phyloP scores from a whole-genome alignment of 2,888 invertebrate genomes.

The Mantis religiosa region DNA sequence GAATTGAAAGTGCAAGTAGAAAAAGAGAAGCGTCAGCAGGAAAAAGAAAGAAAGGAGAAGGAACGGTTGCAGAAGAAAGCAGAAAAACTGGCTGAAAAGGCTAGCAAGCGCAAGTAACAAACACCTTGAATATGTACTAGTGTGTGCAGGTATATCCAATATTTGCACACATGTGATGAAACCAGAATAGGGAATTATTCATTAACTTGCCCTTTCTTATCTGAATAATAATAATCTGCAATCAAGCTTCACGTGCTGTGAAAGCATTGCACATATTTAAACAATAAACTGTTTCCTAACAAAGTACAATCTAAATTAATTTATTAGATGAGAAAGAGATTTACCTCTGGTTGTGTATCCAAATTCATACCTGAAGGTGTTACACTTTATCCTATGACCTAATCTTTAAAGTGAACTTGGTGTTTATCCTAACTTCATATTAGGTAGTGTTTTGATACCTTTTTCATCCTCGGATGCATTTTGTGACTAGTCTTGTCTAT shows the following conservation, averaged over 20 bases:
- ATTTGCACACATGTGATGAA: neutral
- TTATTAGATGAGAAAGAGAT: neutral
- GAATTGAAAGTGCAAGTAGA: slow-evolving; percentile 73
- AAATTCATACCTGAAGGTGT: neutral
- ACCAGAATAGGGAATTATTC: neutral
- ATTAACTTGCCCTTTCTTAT: neutral
- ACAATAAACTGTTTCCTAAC: neutral
- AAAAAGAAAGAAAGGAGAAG: slow-evolving; percentile 78
- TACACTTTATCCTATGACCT: neutral
- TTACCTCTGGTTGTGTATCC: neutral
- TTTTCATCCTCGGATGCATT: neutral
- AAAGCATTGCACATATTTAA: neutral
- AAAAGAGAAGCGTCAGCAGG: slow-evolving; percentile 68
- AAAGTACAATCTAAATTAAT: neutral
- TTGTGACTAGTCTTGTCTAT: neutral
- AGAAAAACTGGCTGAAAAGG: slow-evolving; percentile 68
- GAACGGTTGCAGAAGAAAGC: slow-evolving; percentile 84
- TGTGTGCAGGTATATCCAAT: neutral
- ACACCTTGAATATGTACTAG: neutral
- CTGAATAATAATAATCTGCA: neutral
- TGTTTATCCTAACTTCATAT: neutral
- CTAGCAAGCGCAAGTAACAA: slow-evolving; percentile 27
- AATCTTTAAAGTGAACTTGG: neutral
- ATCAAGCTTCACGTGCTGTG: neutral
- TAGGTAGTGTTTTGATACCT: neutral